Evolutionary conservation across 2,113 vertebrate genomes (phyloP).

Genomic region (Nipponia nippon): DNA sequence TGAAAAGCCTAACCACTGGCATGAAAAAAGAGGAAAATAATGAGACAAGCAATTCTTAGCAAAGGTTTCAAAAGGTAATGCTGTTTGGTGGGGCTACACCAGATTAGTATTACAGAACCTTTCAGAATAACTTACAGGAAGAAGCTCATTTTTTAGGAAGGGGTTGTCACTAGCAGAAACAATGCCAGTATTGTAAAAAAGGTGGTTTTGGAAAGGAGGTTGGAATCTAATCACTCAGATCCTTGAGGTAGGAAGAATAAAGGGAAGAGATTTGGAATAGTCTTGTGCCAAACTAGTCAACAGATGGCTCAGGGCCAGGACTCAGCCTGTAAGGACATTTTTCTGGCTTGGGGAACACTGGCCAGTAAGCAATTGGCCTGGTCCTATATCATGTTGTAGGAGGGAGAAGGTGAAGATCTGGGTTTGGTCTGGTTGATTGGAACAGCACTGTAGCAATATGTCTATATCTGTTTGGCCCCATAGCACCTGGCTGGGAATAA

Average conservation of each 20-base stretch:
- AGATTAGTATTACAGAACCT: not conserved
- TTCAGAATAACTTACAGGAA: constrained; percentile 5
- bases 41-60: not conserved
- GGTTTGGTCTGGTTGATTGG: not conserved
- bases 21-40: not conserved
- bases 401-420: not conserved
- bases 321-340: not conserved
- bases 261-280: not conserved
- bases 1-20: not conserved
- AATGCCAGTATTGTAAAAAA: not conserved
- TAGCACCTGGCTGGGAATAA: not conserved
- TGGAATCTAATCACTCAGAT: not conserved
- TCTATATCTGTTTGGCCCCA: not conserved
- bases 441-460: not conserved
- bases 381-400: not conserved
- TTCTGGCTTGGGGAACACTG: not conserved
- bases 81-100: not conserved
- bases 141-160: not conserved
- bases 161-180: not conserved
- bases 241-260: not conserved
- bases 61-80: not conserved
- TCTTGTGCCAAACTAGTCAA: not conserved
- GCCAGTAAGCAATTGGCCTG: not conserved
- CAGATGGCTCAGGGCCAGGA: not conserved
- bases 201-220: not conserved